Conservation (phyloP, 2,113 vertebrate species). For the Apodemus sylvaticus region DNA sequence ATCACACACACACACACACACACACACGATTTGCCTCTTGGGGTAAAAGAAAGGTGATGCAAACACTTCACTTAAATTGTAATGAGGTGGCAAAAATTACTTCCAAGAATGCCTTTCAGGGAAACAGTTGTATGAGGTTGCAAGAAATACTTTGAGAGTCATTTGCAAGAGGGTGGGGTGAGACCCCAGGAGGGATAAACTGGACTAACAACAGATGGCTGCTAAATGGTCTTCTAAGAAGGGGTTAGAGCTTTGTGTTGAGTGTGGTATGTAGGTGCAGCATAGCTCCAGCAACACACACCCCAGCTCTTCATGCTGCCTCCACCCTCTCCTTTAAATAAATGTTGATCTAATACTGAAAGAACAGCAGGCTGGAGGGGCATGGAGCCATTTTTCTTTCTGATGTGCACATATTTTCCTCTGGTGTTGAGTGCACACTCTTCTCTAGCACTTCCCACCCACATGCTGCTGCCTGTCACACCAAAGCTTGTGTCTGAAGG, state of each 20-base stretch:
- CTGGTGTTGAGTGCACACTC: too few species aligned
- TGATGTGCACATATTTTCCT: background rate
- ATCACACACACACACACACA: background rate
- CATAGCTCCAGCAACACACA: background rate
- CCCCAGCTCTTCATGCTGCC: background rate
- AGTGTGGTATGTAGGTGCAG: background rate
- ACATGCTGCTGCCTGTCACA: background rate
- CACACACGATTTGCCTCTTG: background rate
- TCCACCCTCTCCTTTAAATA: constrained; percentile 30
- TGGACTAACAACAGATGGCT: constrained; percentile 53
- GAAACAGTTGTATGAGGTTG: background rate
- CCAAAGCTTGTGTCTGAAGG: background rate
- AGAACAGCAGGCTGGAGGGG: background rate
- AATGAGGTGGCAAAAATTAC: background rate
- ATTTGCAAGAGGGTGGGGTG: constrained; percentile 27
- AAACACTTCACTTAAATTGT: background rate
- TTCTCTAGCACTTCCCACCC: background rate
- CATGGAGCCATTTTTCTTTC: background rate
- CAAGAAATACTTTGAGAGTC: constrained; percentile 25
- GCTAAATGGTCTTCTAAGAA: constrained; percentile 7
- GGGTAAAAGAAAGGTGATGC: fast-evolving
- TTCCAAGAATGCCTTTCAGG: background rate
- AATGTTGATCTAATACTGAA: background rate
- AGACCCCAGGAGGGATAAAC: background rate
- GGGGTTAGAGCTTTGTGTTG: background rate